Percentiles rank a stretch among this genome's conserved stretches.
phyloP scores from a whole-genome alignment of 23 tunicate genomes.

The Ciona savignyi region DNA sequence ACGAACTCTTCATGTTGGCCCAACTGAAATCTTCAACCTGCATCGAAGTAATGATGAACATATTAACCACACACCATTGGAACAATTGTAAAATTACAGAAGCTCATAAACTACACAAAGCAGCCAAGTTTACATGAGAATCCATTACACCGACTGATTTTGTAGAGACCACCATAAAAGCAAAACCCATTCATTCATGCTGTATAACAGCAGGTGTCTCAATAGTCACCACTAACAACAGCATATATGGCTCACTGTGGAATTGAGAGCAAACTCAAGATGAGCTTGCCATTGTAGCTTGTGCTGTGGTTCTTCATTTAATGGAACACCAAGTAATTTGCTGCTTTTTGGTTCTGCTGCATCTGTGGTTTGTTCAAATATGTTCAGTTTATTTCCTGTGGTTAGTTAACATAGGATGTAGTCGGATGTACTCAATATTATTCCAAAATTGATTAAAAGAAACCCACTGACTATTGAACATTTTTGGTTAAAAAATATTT shows the following conservation, averaged over 20 bases:
- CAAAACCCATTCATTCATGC: too few relatives aligned
- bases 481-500: too few relatives aligned
- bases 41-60: neutral
- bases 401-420: too few relatives aligned
- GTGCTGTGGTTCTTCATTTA: slow-evolving; percentile 57
- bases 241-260: slow-evolving; percentile 12
- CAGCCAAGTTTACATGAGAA: neutral
- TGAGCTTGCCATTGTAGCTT: slow-evolving; percentile 88
- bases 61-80: neutral
- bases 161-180: too few relatives aligned
- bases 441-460: too few relatives aligned
- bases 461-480: too few relatives aligned
- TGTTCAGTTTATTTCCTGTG: too few relatives aligned
- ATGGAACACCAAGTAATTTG: slow-evolving; percentile 45
- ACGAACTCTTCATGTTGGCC: slow-evolving; percentile 54
- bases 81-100: neutral
- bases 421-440: too few relatives aligned
- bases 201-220: too few relatives aligned
- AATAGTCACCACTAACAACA: too few relatives aligned
- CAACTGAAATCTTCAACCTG: slow-evolving; percentile 71
- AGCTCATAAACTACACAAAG: neutral
- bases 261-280: slow-evolving; percentile 63
- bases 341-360: slow-evolving; percentile 78
- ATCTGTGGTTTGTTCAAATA: slow-evolving; percentile 15
- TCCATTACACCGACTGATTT: neutral